Evolutionary conservation across 2,888 invertebrate genomes (phyloP).

Genomic region (Octodonta nipae): DNA sequence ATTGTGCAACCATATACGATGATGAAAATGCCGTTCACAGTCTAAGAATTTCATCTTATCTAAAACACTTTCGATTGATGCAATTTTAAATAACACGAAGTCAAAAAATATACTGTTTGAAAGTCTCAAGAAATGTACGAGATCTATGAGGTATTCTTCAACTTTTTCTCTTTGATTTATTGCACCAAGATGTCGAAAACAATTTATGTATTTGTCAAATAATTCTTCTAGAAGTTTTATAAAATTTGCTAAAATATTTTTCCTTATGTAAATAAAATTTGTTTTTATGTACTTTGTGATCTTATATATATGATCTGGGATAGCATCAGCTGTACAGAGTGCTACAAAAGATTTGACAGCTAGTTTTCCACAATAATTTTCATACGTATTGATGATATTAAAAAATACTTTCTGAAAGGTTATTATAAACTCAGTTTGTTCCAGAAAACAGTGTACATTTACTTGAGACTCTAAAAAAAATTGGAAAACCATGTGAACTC

Average conservation of each 20-base stretch:
- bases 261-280: background rate
- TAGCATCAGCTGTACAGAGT: background rate
- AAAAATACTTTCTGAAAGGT: conserved; percentile 15
- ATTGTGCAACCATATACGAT: conserved; percentile 2
- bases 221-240: conserved; percentile 2
- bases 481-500: conserved; percentile 19
- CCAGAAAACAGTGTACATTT: conserved; percentile 11
- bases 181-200: too few species aligned
- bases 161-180: too few species aligned
- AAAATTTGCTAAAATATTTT: conserved; percentile 3
- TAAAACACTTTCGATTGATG: background rate
- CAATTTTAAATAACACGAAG: conserved; percentile 2
- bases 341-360: conserved; percentile 9
- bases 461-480: conserved; percentile 22
- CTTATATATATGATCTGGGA: background rate
- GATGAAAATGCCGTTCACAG: background rate
- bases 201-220: conserved; percentile 2
- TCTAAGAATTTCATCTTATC: background rate
- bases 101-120: conserved; percentile 1
- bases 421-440: conserved; percentile 7
- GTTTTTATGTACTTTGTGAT: background rate
- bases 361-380: conserved; percentile 17
- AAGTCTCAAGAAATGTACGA: background rate
- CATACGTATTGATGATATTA: conserved; percentile 15
- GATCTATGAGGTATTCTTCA: background rate